A percentile compares a stretch with the other conserved stretches of the same genome.
These are phyloP conservation scores for Micrastur ruficollis DNA, from an alignment of 2,797 vertebrate species.

Conservation along the genomic window DNA sequence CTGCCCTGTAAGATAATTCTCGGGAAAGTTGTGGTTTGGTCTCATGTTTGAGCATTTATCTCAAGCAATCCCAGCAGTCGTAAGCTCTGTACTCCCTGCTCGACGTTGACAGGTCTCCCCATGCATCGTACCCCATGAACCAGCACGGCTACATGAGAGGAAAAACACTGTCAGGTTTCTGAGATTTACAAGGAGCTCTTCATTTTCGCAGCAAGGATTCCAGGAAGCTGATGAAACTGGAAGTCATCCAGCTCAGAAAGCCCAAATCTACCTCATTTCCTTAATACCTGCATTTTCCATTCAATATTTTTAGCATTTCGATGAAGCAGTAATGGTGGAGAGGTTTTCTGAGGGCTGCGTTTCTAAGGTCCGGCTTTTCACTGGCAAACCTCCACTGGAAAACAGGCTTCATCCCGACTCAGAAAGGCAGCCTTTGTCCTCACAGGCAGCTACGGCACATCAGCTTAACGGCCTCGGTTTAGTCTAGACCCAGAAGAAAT, in stretches of 20 bases:
- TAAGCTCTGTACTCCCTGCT: background rate
- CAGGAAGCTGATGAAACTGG: slow-evolving; percentile 66
- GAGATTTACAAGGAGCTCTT: slow-evolving; percentile 63
- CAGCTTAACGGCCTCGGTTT: background rate
- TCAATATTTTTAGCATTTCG: slow-evolving; percentile 49
- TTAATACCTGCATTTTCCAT: slow-evolving; percentile 66
- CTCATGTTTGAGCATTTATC: background rate
- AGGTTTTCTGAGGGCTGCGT: slow-evolving; percentile 49
- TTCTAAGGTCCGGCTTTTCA: background rate
- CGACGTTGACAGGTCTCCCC: background rate
- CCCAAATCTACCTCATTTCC: slow-evolving; percentile 62
- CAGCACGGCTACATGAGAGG: background rate
- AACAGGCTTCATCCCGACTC: background rate
- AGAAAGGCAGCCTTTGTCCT: slow-evolving; percentile 57
- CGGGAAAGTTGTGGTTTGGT: background rate
- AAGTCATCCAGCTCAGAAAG: slow-evolving; percentile 46
- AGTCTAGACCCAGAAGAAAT: slow-evolving; percentile 29
- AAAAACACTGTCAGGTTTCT: slow-evolving; percentile 39
- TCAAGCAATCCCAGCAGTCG: background rate
- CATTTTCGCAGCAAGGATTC: background rate
- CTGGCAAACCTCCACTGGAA: slow-evolving; percentile 16
- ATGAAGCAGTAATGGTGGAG: slow-evolving; percentile 32
- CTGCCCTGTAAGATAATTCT: background rate
- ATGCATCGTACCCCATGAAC: fast-evolving
- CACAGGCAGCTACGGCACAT: background rate